Percentiles rank a stretch among this genome's conserved stretches.
Conservation (phyloP, 2,797 vertebrate species). For the Alca torda region DNA sequence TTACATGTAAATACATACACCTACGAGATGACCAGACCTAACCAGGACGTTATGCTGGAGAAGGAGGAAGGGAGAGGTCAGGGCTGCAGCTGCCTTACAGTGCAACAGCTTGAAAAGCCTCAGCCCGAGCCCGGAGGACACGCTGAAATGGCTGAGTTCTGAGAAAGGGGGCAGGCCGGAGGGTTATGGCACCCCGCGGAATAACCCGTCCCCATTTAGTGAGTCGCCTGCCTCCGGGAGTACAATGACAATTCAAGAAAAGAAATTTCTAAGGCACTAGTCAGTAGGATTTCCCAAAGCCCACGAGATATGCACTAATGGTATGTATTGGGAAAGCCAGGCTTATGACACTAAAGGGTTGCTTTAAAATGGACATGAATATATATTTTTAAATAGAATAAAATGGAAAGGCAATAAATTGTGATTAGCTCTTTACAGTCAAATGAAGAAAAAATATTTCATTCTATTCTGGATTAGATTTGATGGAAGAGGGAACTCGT, state of each 20-base stretch:
- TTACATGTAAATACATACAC: neutral
- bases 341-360: constrained; percentile 62
- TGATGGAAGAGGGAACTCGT: constrained; percentile 68
- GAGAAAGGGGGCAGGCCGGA: neutral
- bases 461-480: constrained; percentile 58
- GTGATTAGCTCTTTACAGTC: constrained; percentile 67
- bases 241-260: constrained; percentile 8
- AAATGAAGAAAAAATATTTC: constrained; percentile 51
- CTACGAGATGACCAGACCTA: neutral
- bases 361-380: constrained; percentile 65
- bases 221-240: neutral
- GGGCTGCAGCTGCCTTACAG: neutral
- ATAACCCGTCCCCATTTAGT: neutral
- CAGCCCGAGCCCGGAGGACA: neutral
- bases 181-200: neutral
- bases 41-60: neutral
- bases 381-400: constrained; percentile 75
- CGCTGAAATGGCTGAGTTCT: neutral
- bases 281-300: constrained; percentile 51
- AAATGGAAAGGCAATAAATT: constrained; percentile 76
- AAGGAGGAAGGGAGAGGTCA: neutral
- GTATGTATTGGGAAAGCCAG: constrained; percentile 51
- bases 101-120: neutral
- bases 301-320: constrained; percentile 55
- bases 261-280: constrained; percentile 28